Evolutionary conservation across 2,113 vertebrate species (phyloP), one percentile per base, ranked within the genome.

Genomic region (Cheilinus undulatus): DNA sequence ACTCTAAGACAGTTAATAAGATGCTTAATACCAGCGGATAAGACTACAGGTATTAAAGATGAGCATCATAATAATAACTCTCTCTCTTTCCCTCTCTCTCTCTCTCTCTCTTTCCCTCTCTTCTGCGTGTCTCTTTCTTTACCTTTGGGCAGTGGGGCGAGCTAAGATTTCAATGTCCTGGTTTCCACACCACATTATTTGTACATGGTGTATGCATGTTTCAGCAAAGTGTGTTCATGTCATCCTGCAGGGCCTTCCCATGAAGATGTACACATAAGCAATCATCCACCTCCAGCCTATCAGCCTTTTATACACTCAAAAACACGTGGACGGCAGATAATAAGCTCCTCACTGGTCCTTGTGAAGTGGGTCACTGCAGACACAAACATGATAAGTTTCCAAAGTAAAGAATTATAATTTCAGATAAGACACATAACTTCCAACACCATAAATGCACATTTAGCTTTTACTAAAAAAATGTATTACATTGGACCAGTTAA

Each of bases 131-230:
- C n/a, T 64, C 57, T 73, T 66, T 78, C 62, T 60, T 52, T 83
- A 42, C 66, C 87, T 83, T 42, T 84, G 61, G 82, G 88, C 78
- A 80, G 66, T 70, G 73, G 73, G 76, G 65, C 73, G 83, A 90
- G 88, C 84, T 88, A 76, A 88, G 84, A 90, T 90, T 91, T 91
- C 85, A 63, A 46, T 88, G 90, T 90, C 89, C 89, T 92, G 77
- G 80, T 92, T 92, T 94, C 84, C 79, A 90, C 1, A 32, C 30
- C 86, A 89, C 71, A 90, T 93, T 87, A 91, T 77, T 34, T 57
- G 26, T 74, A 53, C 65, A 56, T 40, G 75, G 34, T 57, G 19
- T 74, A 53, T 69, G 56, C 30, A 56, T 78, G 53, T 78, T 67
- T 32, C 30, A 60, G 45, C 48, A 71, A 60, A 58, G 57, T 86